Evolutionary conservation across 2,113 vertebrate species (phyloP).

Genomic region (Notechis scutatus): DNA sequence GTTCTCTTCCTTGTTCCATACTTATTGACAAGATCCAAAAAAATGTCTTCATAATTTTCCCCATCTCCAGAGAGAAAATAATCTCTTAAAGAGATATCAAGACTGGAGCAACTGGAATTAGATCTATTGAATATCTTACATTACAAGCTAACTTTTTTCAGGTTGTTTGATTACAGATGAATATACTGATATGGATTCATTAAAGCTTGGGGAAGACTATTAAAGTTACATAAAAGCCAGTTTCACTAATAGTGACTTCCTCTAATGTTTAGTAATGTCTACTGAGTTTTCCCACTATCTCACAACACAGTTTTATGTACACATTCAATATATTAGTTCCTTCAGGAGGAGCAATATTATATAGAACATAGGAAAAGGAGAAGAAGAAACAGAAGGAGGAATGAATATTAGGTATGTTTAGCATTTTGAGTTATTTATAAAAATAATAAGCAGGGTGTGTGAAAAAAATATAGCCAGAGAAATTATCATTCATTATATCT

Average conservation of each 20-base stretch:
- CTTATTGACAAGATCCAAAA: constrained; percentile 1
- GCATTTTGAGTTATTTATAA: neutral
- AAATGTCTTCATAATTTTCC: neutral
- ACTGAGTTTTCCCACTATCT: neutral
- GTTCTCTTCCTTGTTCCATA: neutral
- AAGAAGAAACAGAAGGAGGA: neutral
- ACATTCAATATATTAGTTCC: neutral
- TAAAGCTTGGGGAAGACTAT: neutral
- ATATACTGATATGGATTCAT: neutral
- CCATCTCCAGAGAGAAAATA: neutral
- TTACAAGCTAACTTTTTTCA: neutral
- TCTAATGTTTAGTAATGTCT: neutral
- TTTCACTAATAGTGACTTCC: neutral
- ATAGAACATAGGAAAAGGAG: neutral
- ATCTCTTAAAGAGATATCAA: neutral
- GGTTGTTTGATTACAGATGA: neutral
- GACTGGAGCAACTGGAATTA: no score
- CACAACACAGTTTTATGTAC: neutral
- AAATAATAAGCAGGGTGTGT: neutral
- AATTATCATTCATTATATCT: neutral
- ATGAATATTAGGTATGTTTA: neutral
- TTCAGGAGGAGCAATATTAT: neutral
- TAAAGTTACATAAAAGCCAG: neutral
- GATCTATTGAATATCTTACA: neutral
- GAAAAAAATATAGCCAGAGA: neutral